Base-by-base conservation (phyloP, 1,140 invertebrate species). In the Hestina assimilis region DNA sequence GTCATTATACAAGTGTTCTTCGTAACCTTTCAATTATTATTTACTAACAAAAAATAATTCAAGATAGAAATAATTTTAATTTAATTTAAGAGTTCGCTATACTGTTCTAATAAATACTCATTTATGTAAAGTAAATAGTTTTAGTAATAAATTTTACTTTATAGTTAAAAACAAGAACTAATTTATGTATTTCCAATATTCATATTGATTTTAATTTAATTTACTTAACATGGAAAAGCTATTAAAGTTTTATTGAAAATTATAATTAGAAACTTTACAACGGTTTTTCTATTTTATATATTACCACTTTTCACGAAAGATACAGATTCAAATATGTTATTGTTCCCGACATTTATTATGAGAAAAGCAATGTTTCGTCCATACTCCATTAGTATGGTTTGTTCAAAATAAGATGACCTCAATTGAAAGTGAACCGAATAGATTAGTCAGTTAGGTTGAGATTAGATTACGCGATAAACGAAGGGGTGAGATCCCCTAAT, bases 401-500 rank as follows among this genome's bases (percentile, higher is more conserved):
- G 26, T 54, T 21, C 0, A 20, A 15, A 42, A 41, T 24, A 38
- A 41, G 4, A 23, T 9, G 21, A 3, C 2, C 19, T 8, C 52
- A 46, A 59, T 51, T 15, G n/a, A 53, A 63, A 62, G 43, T 59
- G 26, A 57, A 62, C 33, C 48, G 15, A 59, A 52, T 42, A 2
- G 0, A 5, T 6, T 15, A 17, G 4, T 11, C 0, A 15, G 20
- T 29, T 15, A 12, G 31, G 35, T 29, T 52, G 11, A 41, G 21
- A 20, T n/a, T 24, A 2, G 14, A 6, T 41, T 29, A 24, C 28
- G 20, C 23, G 12, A 42, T 7, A 1, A 1, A 24, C 4, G 20
- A 63, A 73, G 61, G 74, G 74, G 74, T 69, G 63, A 50, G 51
- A 51, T 55, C 66, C 72, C 73, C 65, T 66, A 71, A 65, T 69